These are phyloP conservation scores for Drosophila sechellia DNA, from an alignment of 1,140 invertebrate species.

Conservation along the genomic window DNA sequence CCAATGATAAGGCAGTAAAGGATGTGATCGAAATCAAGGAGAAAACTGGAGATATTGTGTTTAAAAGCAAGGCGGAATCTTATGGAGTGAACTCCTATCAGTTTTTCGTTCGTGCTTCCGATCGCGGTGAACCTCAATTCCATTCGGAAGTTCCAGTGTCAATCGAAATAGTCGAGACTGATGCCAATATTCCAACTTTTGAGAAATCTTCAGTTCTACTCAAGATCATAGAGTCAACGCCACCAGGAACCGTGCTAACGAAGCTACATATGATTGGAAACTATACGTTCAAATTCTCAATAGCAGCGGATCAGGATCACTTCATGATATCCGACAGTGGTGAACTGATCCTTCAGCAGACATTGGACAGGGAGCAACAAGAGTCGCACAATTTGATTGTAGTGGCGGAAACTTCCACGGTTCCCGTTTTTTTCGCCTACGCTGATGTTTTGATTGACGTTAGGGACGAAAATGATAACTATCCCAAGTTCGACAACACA, in stretches of 20 bases:
- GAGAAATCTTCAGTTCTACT: constrained; percentile 90
- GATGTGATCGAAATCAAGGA: constrained; percentile 89
- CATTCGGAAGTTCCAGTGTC: constrained; percentile 92
- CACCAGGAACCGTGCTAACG: constrained; percentile 88
- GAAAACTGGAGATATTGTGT: constrained; percentile 88
- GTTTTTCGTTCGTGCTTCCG: constrained; percentile 94
- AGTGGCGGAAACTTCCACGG: constrained; percentile 91
- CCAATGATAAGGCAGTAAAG: constrained; percentile 86
- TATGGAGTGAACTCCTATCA: constrained; percentile 86
- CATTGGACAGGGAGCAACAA: constrained; percentile 91
- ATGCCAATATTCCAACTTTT: constrained; percentile 90
- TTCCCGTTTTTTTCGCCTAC: constrained; percentile 89
- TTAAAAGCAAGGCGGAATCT: constrained; percentile 22
- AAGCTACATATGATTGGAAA: constrained; percentile 87
- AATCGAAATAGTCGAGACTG: constrained; percentile 90
- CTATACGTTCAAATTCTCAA: constrained; percentile 87
- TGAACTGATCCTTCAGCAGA: constrained; percentile 89
- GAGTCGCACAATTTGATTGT: constrained; percentile 91
- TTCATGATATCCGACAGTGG: constrained; percentile 92
- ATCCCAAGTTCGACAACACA: constrained; percentile 93
- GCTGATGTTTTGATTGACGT: constrained; percentile 92
- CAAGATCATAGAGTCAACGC: constrained; percentile 92
- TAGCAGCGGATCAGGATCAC: constrained; percentile 86
- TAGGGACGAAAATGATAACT: constrained; percentile 95
- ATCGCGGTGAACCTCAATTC: constrained; percentile 89